Conservation (phyloP, 2,888 invertebrate genomes). For the Ommatoiulus sabulosus region DNA sequence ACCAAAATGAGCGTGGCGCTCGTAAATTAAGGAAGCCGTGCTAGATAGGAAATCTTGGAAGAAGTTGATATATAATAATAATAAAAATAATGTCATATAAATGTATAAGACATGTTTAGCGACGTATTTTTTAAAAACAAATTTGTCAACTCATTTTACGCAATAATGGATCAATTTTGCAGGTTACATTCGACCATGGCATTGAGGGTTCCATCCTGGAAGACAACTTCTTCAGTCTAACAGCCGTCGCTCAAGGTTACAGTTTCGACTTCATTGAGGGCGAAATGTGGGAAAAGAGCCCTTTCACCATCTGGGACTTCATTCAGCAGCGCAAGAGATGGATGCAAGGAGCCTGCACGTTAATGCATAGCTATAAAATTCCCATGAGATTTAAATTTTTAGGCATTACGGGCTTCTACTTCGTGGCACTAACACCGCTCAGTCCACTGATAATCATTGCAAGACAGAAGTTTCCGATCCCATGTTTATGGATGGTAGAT, state of each 20-base stretch:
- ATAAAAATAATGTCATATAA: too few relatives aligned
- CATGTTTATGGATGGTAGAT: neutral
- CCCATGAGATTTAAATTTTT: neutral
- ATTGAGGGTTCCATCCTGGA: neutral
- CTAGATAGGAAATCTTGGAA: too few relatives aligned
- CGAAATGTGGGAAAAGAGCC: neutral
- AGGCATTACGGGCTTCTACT: neutral
- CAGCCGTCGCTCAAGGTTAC: neutral
- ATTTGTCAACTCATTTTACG: too few relatives aligned
- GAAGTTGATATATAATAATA: too few relatives aligned
- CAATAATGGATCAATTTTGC: neutral
- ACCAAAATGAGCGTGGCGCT: too few relatives aligned
- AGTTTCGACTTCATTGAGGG: neutral
- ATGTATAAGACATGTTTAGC: too few relatives aligned
- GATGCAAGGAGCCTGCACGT: neutral
- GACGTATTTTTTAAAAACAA: too few relatives aligned
- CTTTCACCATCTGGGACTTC: constrained; percentile 13
- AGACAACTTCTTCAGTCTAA: neutral
- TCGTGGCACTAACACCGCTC: neutral
- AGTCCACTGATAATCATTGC: neutral
- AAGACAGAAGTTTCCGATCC: neutral
- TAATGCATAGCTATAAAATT: neutral
- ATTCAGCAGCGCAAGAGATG: neutral
- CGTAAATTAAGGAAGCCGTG: too few relatives aligned
- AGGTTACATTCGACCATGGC: constrained; percentile 2